Evolutionary conservation across 2,888 invertebrate genomes (phyloP).

Genomic region (Magallana nippona): DNA sequence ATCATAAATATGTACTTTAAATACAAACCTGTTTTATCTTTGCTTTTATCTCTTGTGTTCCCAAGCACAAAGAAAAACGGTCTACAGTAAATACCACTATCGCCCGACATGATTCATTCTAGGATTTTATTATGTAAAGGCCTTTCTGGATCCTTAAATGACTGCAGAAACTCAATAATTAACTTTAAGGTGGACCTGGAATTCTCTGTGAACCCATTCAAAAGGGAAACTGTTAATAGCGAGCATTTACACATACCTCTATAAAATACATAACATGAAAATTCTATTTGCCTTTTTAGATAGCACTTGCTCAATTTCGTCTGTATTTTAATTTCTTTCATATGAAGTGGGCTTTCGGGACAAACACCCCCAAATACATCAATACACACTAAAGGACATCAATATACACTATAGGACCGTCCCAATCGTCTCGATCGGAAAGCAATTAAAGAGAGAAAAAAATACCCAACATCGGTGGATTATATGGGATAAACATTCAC

Average conservation of each 20-base stretch:
- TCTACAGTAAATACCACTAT: conserved; percentile 19
- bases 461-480: too few relatives aligned
- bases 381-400: too few relatives aligned
- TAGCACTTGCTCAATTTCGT: background rate
- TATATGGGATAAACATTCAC: too few relatives aligned
- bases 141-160: background rate
- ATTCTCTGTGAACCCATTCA: background rate
- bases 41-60: conserved; percentile 2
- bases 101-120: conserved; percentile 5
- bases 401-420: too few relatives aligned
- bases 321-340: too few relatives aligned
- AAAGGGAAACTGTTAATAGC: background rate
- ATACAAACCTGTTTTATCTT: background rate
- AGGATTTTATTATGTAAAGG: conserved; percentile 4
- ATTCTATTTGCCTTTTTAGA: conserved; percentile 1
- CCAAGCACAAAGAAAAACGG: background rate
- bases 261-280: background rate
- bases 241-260: background rate
- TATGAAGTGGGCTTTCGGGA: too few relatives aligned
- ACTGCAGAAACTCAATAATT: conserved; percentile 22
- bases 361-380: too few relatives aligned
- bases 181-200: conserved; percentile 14
- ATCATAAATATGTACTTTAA: conserved; percentile 8
- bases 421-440: too few relatives aligned
- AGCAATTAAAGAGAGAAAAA: too few relatives aligned